phyloP scores from a whole-genome alignment of 1,140 invertebrate species.

The Leguminivora glycinivorella region DNA sequence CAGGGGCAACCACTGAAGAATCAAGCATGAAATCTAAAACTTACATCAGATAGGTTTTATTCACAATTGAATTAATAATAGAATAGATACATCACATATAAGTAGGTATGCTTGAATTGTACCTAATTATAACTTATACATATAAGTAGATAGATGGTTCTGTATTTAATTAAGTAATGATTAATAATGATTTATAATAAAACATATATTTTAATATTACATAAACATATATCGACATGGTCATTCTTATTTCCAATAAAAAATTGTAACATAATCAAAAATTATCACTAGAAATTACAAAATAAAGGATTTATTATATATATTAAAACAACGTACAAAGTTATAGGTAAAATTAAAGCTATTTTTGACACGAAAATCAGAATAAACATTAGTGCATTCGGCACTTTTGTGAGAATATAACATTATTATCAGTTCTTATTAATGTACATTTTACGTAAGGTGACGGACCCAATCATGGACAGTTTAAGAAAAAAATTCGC shows the following conservation, averaged over 20 bases:
- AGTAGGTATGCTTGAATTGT: neutral
- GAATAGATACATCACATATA: neutral
- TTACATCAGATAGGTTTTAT: neutral
- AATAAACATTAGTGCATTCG: neutral
- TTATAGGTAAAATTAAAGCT: conserved; percentile 4
- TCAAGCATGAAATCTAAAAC: neutral
- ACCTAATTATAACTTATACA: neutral
- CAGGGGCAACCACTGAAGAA: neutral
- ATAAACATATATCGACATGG: neutral
- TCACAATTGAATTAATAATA: neutral
- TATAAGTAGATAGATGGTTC: neutral
- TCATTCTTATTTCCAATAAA: neutral
- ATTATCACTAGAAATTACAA: neutral
- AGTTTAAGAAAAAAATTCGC: no score
- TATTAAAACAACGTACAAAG: neutral
- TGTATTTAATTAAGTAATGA: neutral
- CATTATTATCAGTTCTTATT: no score
- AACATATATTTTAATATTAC: neutral
- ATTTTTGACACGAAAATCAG: neutral
- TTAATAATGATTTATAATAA: neutral
- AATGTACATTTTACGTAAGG: no score
- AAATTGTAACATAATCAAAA: neutral
- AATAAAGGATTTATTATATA: neutral
- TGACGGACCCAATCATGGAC: no score
- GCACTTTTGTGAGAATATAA: neutral